Percentiles rank a stretch among this genome's conserved stretches.
Conservation (phyloP, 2,888 invertebrate genomes). For the Neoascia interrupta region DNA sequence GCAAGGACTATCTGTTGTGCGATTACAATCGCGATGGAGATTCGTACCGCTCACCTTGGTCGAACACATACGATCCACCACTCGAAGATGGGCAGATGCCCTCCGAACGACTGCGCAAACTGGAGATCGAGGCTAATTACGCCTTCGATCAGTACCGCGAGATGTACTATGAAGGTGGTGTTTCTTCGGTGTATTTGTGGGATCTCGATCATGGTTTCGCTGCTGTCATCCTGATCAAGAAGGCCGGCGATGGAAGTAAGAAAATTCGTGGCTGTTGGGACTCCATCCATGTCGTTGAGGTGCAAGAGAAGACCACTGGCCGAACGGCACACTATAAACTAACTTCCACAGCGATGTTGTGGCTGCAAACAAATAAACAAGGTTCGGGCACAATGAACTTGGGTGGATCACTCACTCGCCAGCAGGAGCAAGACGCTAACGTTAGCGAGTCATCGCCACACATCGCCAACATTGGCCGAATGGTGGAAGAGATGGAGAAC, state of each 20-base stretch:
- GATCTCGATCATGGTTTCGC: slow-evolving; percentile 99
- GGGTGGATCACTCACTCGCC: slow-evolving; percentile 98
- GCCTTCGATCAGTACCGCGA: slow-evolving; percentile 99
- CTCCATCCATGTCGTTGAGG: slow-evolving; percentile 99
- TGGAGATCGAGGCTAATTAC: slow-evolving; percentile 98
- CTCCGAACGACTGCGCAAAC: slow-evolving; percentile 94
- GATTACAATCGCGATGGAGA: slow-evolving; percentile 99
- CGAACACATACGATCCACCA: slow-evolving; percentile 98
- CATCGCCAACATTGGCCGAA: slow-evolving; percentile 98
- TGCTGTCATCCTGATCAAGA: slow-evolving; percentile 98
- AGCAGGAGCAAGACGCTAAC: slow-evolving; percentile 94
- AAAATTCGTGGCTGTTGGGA: slow-evolving; percentile 99
- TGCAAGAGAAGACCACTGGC: slow-evolving; percentile 96
- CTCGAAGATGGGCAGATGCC: slow-evolving; percentile 99
- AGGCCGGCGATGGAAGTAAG: slow-evolving; percentile 98
- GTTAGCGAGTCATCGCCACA: slow-evolving; percentile 97
- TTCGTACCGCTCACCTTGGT: slow-evolving; percentile 99
- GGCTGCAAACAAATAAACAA: slow-evolving; percentile 98
- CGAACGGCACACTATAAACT: slow-evolving; percentile 98
- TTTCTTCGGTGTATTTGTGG: slow-evolving; percentile 99
- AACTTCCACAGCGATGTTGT: slow-evolving; percentile 99
- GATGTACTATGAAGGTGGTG: slow-evolving; percentile 99
- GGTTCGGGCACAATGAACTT: slow-evolving; percentile 99
- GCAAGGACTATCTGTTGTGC: slow-evolving; percentile 98
- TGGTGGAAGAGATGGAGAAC: slow-evolving; percentile 99